These are phyloP conservation scores for Perizoma affinitatum DNA, from an alignment of 2,888 invertebrate genomes.

Conservation along the genomic window DNA sequence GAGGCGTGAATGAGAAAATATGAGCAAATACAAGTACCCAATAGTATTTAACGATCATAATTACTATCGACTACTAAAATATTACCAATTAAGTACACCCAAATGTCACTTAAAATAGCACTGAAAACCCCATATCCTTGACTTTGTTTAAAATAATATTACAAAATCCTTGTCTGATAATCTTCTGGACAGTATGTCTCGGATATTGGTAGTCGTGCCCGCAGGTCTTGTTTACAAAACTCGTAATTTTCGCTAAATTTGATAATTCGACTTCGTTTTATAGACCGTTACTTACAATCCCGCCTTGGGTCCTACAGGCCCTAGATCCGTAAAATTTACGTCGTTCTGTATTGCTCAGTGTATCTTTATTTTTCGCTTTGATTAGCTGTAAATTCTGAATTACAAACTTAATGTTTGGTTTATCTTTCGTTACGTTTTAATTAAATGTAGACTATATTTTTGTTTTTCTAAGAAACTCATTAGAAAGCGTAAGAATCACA, in stretches of 20 bases:
- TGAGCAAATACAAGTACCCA: too few relatives aligned
- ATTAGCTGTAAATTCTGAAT: constrained; percentile 61
- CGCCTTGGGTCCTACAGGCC: constrained; percentile 38
- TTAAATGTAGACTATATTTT: constrained; percentile 28
- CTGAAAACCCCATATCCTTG: constrained; percentile 15
- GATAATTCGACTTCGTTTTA: constrained; percentile 68
- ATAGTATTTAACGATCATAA: too few relatives aligned
- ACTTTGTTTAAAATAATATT: too few relatives aligned
- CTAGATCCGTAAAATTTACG: constrained; percentile 47
- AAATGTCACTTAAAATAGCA: constrained; percentile 24
- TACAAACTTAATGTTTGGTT: constrained; percentile 56
- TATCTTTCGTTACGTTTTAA: constrained; percentile 58
- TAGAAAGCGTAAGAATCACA: too few relatives aligned
- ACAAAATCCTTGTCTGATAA: not conserved
- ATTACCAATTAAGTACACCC: constrained; percentile 22
- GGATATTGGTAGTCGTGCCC: constrained; percentile 34
- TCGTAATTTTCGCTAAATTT: constrained; percentile 62
- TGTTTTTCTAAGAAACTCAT: not conserved
- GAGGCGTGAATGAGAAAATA: not conserved
- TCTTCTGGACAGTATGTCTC: constrained; percentile 22
- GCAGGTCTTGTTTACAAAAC: constrained; percentile 48
- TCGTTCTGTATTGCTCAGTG: constrained; percentile 29
- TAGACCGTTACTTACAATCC: constrained; percentile 57
- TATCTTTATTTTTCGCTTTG: constrained; percentile 56
- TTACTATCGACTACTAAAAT: constrained; percentile 18